These are phyloP conservation scores for Tachysurus vachellii DNA, from an alignment of 2,113 vertebrate genomes.

Conservation along the genomic window DNA sequence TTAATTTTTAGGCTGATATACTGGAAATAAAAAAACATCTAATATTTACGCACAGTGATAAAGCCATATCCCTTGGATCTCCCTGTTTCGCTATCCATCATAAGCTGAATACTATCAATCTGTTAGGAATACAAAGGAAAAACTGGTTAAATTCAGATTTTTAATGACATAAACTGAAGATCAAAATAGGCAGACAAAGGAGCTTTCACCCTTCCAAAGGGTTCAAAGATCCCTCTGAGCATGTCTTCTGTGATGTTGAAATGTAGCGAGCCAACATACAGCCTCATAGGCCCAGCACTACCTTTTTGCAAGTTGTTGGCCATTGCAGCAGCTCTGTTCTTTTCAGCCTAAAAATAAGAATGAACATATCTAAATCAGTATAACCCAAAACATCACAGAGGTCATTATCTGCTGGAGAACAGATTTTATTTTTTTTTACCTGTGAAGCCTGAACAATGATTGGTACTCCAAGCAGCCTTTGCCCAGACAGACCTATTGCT, in stretches of 20 bases:
- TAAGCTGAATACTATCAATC: slow-evolving; percentile 96
- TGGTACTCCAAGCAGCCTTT: slow-evolving; percentile 92
- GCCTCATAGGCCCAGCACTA: slow-evolving; percentile 87
- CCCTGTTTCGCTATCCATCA: slow-evolving; percentile 97
- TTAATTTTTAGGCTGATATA: neutral
- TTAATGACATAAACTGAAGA: neutral
- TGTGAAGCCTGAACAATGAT: slow-evolving; percentile 98
- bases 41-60: slow-evolving; percentile 83
- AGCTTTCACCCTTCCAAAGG: slow-evolving; percentile 86
- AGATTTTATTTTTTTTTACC: slow-evolving; percentile 67
- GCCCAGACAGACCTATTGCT: slow-evolving; percentile 93
- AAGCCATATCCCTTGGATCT: slow-evolving; percentile 96
- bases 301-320: slow-evolving; percentile 94
- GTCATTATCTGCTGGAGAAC: neutral
- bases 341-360: slow-evolving; percentile 81
- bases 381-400: neutral
- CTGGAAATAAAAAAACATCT: neutral
- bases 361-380: neutral
- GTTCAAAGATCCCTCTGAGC: slow-evolving; percentile 95
- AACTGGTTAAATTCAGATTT: neutral
- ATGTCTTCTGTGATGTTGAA: slow-evolving; percentile 99
- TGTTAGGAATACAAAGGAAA: slow-evolving; percentile 31
- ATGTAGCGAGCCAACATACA: slow-evolving; percentile 92
- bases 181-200: neutral
- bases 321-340: slow-evolving; percentile 93